Evolutionary conservation across 2,888 invertebrate species (phyloP).

Genomic region (Napeogenes sylphis): DNA sequence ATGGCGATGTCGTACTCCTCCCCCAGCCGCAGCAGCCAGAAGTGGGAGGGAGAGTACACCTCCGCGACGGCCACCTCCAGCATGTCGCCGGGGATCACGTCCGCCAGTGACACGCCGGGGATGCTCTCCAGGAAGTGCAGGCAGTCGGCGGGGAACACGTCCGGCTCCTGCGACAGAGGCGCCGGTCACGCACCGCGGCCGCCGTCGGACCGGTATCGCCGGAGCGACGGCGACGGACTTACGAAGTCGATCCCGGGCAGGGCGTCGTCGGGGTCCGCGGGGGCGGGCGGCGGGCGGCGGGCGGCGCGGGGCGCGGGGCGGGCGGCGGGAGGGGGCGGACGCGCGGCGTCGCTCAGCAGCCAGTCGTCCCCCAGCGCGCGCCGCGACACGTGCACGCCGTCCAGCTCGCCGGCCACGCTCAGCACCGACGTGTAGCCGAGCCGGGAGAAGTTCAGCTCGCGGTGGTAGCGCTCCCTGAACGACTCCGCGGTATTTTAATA

Average conservation of each 20-base stretch:
- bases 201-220: no score
- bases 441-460: slow-evolving; percentile 52
- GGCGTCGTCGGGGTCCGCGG: slow-evolving; percentile 49
- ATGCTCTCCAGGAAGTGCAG: slow-evolving; percentile 58
- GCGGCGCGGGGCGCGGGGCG: slow-evolving; percentile 17
- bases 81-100: slow-evolving; percentile 43
- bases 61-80: slow-evolving; percentile 68
- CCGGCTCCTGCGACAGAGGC: slow-evolving; percentile 47
- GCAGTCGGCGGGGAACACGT: slow-evolving; percentile 68
- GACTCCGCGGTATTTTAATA: no score
- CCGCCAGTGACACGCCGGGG: slow-evolving; percentile 39
- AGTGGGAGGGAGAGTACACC: slow-evolving; percentile 78
- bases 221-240: slow-evolving; percentile 29
- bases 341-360: slow-evolving; percentile 29
- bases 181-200: no score
- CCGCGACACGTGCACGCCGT: slow-evolving; percentile 24
- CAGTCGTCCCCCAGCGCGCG: slow-evolving; percentile 40
- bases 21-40: slow-evolving; percentile 72
- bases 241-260: slow-evolving; percentile 51
- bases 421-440: slow-evolving; percentile 56
- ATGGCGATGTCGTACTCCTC: slow-evolving; percentile 51
- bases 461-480: slow-evolving; percentile 48
- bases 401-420: slow-evolving; percentile 47
- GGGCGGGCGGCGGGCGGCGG: slow-evolving; percentile 18
- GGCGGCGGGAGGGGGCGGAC: slow-evolving; percentile 18